Conservation (phyloP, 2,888 invertebrate species). For the Gastrophysa polygoni region DNA sequence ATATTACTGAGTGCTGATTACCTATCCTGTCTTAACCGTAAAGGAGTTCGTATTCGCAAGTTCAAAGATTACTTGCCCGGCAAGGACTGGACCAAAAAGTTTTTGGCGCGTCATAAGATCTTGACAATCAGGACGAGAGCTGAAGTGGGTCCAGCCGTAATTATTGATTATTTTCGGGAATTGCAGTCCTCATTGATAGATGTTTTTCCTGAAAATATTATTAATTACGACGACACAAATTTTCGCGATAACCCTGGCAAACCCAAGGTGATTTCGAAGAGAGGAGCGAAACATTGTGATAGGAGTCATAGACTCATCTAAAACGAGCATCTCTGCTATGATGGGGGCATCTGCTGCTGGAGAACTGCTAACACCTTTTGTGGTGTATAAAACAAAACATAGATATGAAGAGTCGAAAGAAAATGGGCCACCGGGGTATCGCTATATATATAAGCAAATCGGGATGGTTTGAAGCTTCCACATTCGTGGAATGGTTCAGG, state of each 20-base stretch:
- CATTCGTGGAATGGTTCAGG: conserved; percentile 39
- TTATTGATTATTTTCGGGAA: conserved; percentile 19
- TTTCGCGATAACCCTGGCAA: conserved; percentile 27
- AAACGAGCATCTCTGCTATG: conserved; percentile 23
- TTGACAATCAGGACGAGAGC: not conserved
- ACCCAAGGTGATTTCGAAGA: conserved; percentile 32
- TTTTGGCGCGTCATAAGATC: too few species aligned
- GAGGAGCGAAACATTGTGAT: conserved; percentile 18
- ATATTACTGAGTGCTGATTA: conserved; percentile 15
- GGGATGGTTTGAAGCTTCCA: conserved; percentile 41
- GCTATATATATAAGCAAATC: conserved; percentile 44
- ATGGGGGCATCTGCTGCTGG: conserved; percentile 20
- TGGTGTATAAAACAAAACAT: conserved; percentile 44
- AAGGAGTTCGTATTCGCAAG: conserved; percentile 19
- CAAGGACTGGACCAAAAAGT: conserved; percentile 11
- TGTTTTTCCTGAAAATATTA: conserved; percentile 13
- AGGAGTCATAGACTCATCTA: conserved; percentile 40
- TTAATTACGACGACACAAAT: conserved; percentile 31
- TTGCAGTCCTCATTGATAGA: conserved; percentile 9
- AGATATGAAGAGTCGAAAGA: conserved; percentile 43
- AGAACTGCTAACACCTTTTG: conserved; percentile 36
- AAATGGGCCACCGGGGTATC: conserved; percentile 37
- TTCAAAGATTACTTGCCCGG: conserved; percentile 21
- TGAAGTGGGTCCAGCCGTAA: conserved; percentile 5
- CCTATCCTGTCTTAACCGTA: conserved; percentile 22